Conservation (phyloP, 2,888 invertebrate genomes). For the Temnothorax ravouxi region DNA sequence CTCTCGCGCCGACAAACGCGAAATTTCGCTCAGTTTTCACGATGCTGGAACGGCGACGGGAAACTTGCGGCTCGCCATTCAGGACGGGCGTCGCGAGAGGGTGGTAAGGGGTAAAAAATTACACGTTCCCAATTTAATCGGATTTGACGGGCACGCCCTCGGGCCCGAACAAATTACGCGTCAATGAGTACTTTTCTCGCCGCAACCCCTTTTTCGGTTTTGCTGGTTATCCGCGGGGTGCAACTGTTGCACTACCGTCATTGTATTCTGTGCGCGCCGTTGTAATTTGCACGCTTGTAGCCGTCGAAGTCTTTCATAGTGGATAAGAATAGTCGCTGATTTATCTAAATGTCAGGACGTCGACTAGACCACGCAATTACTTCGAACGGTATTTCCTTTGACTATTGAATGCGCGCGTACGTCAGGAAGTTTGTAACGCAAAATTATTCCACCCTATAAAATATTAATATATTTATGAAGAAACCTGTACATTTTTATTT, state of each 20-base stretch:
- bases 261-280: neutral
- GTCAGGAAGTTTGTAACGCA: neutral
- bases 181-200: slow-evolving; percentile 74
- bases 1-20: neutral
- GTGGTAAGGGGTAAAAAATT: slow-evolving; percentile 78
- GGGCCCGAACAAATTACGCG: slow-evolving; percentile 79
- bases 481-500: neutral
- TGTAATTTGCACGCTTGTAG: slow-evolving; percentile 15
- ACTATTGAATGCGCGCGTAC: neutral
- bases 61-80: slow-evolving; percentile 74
- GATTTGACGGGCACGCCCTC: slow-evolving; percentile 76
- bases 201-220: slow-evolving; percentile 64
- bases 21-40: slow-evolving; percentile 32
- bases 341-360: slow-evolving; percentile 34
- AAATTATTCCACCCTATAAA: neutral
- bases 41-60: slow-evolving; percentile 24
- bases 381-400: neutral
- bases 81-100: slow-evolving; percentile 60
- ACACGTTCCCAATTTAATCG: slow-evolving; percentile 84
- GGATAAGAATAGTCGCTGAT: slow-evolving; percentile 28
- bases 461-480: neutral
- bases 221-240: slow-evolving; percentile 62
- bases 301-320: slow-evolving; percentile 2
- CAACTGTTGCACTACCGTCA: slow-evolving; percentile 71
- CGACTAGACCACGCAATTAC: neutral